Percentiles rank a stretch among this genome's conserved stretches.
Evolutionary conservation across 2,113 vertebrate genomes (phyloP).

Genomic region (Ahaetulla prasina): DNA sequence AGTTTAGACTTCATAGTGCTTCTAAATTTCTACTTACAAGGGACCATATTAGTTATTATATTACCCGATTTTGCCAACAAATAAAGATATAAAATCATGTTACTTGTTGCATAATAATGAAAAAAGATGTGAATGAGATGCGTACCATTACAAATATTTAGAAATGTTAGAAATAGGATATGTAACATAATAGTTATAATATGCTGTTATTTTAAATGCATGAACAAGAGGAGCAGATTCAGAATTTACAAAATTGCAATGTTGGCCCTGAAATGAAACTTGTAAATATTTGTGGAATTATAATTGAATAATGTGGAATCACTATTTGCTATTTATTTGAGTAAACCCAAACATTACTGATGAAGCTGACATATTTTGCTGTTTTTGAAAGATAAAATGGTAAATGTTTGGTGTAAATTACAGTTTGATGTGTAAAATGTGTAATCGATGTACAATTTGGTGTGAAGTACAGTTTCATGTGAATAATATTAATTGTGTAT

Average conservation of each 20-base stretch:
- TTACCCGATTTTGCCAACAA: neutral
- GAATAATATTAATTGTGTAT: neutral
- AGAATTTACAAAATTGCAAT: neutral
- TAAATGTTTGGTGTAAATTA: neutral
- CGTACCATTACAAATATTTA: neutral
- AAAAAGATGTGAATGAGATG: neutral
- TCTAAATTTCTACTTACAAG: neutral
- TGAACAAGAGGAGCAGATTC: neutral
- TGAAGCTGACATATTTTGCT: neutral
- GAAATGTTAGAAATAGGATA: neutral
- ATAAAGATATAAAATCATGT: neutral
- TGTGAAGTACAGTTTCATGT: neutral
- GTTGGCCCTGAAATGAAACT: neutral
- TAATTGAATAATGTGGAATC: neutral
- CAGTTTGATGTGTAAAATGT: neutral
- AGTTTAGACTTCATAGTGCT: neutral
- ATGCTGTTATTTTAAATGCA: neutral
- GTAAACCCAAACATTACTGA: neutral
- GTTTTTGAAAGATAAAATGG: neutral
- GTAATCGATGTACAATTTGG: neutral
- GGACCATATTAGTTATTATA: neutral
- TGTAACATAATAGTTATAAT: neutral
- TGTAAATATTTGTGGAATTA: neutral
- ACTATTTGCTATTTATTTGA: neutral
- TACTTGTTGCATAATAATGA: neutral